Conservation (phyloP, 2,888 invertebrate species). For the Orchesellides sinensis region DNA sequence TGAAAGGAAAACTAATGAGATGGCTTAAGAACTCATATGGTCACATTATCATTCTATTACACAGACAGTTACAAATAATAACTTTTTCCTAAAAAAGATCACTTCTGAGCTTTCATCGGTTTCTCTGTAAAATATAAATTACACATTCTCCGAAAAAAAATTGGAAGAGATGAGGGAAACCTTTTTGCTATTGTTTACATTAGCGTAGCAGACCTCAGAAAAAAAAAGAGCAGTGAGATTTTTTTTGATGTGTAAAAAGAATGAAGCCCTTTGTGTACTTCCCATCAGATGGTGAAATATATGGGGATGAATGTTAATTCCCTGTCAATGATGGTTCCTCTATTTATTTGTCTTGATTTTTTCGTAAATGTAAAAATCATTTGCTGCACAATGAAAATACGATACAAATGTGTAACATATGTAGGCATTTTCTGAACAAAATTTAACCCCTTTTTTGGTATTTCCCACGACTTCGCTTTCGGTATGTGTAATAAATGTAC, state of each 20-base stretch:
- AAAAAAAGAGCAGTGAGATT: slow-evolving; percentile 35
- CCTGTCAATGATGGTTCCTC: slow-evolving; percentile 14
- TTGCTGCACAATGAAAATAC: slow-evolving; percentile 5
- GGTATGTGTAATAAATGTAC: too few relatives aligned
- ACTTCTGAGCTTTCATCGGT: slow-evolving; percentile 41
- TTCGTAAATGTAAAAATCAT: slow-evolving; percentile 38
- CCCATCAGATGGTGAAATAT: neutral
- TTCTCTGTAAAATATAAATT: slow-evolving; percentile 19
- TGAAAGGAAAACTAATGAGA: slow-evolving; percentile 18
- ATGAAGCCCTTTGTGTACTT: slow-evolving; percentile 36
- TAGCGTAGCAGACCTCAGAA: slow-evolving; percentile 1
- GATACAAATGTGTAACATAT: slow-evolving; percentile 58
- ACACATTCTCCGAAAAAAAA: slow-evolving; percentile 1
- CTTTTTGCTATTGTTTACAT: slow-evolving; percentile 52
- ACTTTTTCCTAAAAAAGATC: neutral
- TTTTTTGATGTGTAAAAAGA: slow-evolving; percentile 31
- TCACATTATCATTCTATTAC: neutral
- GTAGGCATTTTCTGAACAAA: slow-evolving; percentile 9
- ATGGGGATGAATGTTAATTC: neutral
- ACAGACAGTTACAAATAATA: neutral
- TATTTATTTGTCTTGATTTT: slow-evolving; percentile 59
- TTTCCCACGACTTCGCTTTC: slow-evolving; percentile 60
- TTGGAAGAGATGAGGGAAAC: slow-evolving; percentile 30
- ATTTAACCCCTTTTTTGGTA: slow-evolving; percentile 51
- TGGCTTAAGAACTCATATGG: slow-evolving; percentile 1